Evolutionary conservation across 2,797 vertebrate genomes (phyloP).

Genomic region (Myoxocephalus aenaeus): DNA sequence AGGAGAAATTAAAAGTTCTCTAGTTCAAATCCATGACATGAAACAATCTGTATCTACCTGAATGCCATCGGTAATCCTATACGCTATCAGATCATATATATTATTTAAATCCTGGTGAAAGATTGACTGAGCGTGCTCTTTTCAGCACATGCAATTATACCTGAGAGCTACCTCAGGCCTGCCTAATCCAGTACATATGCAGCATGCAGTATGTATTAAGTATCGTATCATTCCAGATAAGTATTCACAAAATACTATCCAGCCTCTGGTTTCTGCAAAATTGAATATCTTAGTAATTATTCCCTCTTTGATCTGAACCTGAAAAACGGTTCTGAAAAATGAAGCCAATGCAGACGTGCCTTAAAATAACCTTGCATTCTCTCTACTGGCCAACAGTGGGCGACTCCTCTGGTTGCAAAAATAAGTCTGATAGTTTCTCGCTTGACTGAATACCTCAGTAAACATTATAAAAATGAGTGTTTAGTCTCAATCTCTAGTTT

Average conservation of each 20-base stretch:
- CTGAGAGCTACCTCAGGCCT: not conserved
- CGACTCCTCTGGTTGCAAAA: no score
- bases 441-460: no score
- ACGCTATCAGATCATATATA: conserved; percentile 24
- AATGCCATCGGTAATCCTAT: not conserved
- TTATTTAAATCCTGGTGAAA: conserved; percentile 26
- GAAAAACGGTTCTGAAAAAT: not conserved
- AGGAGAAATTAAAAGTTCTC: conserved; percentile 41
- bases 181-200: not conserved
- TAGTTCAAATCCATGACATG: conserved; percentile 51
- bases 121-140: conserved; percentile 7
- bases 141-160: conserved; percentile 5
- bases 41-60: conserved; percentile 9
- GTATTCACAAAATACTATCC: not conserved
- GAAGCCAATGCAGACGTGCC: not conserved
- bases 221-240: not conserved
- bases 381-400: no score
- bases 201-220: not conserved
- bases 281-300: not conserved
- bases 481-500: no score
- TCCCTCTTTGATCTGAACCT: not conserved
- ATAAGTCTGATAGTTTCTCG: no score
- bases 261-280: not conserved
- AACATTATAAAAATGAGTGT: no score
- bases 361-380: not conserved